Conservation (phyloP, 2,113 vertebrate genomes). For the Hippocampus guttulatus region DNA sequence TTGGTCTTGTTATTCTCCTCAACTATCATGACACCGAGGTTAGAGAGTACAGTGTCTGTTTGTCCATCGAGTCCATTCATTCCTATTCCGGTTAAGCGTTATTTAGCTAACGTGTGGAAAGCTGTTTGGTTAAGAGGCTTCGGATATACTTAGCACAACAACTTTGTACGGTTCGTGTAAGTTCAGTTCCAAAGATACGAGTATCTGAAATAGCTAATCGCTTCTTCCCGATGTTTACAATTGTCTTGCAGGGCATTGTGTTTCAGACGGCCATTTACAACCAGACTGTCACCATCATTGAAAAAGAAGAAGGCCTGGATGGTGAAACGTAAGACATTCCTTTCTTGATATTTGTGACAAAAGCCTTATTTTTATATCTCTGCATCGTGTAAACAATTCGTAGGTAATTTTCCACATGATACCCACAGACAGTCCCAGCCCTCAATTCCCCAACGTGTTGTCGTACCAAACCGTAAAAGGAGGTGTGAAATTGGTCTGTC, state of each 20-base stretch:
- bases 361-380: neutral
- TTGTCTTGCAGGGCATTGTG: constrained; percentile 50
- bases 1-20: constrained; percentile 73
- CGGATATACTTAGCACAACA: too few species aligned
- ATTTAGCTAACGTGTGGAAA: neutral
- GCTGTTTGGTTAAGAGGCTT: too few species aligned
- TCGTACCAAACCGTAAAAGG: constrained; percentile 26
- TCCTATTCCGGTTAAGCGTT: neutral
- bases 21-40: constrained; percentile 71
- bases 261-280: constrained; percentile 75
- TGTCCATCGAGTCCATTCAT: neutral
- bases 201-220: constrained; percentile 5
- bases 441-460: constrained; percentile 1
- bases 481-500: constrained; percentile 51
- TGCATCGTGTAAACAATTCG: neutral
- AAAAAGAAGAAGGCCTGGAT: constrained; percentile 72
- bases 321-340: constrained; percentile 70
- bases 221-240: neutral
- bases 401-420: neutral
- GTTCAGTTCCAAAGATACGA: too few species aligned
- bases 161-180: too few species aligned
- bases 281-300: constrained; percentile 75
- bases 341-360: neutral
- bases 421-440: constrained; percentile 3
- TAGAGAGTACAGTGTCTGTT: neutral